Conservation (phyloP, 2,113 vertebrate genomes). For the Phrynocephalus versicolor region DNA sequence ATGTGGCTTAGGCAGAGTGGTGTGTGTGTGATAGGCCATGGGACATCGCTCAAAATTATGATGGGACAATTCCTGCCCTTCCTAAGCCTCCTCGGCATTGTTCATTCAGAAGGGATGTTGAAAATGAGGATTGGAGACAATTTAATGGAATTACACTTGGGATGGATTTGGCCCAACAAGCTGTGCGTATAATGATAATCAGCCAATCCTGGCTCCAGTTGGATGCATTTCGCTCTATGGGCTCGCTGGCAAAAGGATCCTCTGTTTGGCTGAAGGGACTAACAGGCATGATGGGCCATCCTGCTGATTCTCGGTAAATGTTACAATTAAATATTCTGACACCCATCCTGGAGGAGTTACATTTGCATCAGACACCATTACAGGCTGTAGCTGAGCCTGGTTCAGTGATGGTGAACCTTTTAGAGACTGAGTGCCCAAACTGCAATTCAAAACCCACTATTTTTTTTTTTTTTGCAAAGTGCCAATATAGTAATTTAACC, state of each 20-base stretch:
- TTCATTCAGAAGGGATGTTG: conserved; percentile 10
- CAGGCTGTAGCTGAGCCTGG: background rate
- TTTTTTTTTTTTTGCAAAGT: too few relatives aligned
- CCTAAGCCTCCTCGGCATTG: conserved; percentile 6
- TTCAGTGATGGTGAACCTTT: too few relatives aligned
- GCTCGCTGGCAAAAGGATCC: conserved; percentile 39
- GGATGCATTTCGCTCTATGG: conserved; percentile 34
- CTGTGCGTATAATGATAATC: conserved; percentile 11
- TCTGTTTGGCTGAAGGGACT: conserved; percentile 46
- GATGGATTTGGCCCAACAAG: conserved; percentile 26
- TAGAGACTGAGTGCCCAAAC: too few relatives aligned
- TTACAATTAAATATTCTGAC: conserved; percentile 57
- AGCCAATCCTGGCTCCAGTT: background rate
- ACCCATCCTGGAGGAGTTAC: conserved; percentile 51
- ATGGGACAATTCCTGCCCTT: conserved; percentile 14
- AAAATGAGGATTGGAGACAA: background rate
- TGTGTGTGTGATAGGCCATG: conserved; percentile 15
- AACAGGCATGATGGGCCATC: conserved; percentile 18
- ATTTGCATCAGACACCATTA: conserved; percentile 39
- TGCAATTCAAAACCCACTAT: too few relatives aligned
- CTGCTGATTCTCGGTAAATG: conserved; percentile 54
- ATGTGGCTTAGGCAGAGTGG: background rate
- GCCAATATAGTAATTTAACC: too few relatives aligned
- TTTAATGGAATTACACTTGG: conserved; percentile 34
- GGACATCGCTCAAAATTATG: conserved; percentile 8